Base-by-base conservation (phyloP, 2,113 vertebrate genomes). In the Rhinolophus ferrumequinum region DNA sequence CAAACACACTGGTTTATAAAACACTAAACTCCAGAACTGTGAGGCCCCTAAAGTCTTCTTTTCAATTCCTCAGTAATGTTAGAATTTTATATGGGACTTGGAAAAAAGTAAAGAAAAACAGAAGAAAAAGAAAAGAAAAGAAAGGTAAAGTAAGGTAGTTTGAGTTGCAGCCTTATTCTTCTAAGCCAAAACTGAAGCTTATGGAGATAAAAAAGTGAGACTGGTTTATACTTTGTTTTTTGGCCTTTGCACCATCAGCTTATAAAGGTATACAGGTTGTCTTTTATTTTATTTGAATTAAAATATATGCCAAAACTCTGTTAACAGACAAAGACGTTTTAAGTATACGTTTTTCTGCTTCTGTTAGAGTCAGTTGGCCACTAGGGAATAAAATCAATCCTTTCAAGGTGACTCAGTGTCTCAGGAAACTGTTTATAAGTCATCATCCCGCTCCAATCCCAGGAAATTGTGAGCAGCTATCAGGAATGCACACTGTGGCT, bases 11-110 rank as follows among this genome's bases (percentile, higher is more conserved):
- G 26, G 30, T 81, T 72, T 70, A 26, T 72, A 1, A 62, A 81
- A 84, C 50, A 90, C 22, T 79, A 64, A 13, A 80, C 56, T 93
- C 58, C 54, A 56, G 81, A 93, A 85, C 66, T n/a, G 5, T 62
- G 54, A 89, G 28, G 15, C 50, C 82, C 15, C 58, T 82, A 44
- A 80, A 83, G 56, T 77, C 56, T 87, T 82, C 52, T 86, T 81
- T 90, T 75, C 54, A 86, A 33, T 94, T 97, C 76, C 47, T 93
- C n/a, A 56, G 28, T 87, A 80, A 83, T 69, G 28, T 93, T 95
- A 82, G 73, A 82, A 72, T 82, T 95, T 91, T 94, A 44, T 76
- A 70, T 64, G 18, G 47, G 52, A 77, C 73, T 52, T 95, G 50
- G 16, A 10, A 67, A 82, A 86, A 56, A 41, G 58, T 19, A 60